phyloP scores from a whole-genome alignment of 2,888 invertebrate genomes.

The Cepaea hortensis region DNA sequence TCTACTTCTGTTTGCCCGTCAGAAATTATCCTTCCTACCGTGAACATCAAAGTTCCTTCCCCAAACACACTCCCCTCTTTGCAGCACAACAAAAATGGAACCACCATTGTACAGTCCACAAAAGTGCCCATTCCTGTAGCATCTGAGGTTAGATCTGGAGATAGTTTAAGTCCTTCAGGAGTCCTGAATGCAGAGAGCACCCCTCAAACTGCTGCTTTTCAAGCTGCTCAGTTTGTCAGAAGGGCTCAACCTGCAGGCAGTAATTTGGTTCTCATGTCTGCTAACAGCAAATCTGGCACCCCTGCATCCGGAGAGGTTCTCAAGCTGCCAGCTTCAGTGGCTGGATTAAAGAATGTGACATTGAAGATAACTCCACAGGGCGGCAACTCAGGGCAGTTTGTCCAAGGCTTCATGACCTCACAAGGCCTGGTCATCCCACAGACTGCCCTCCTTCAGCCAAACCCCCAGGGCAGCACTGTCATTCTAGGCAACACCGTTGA shows the following conservation, averaged over 20 bases:
- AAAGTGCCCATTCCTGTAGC: constrained; percentile 71
- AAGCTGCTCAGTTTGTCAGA: not conserved
- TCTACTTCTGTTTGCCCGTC: constrained; percentile 40
- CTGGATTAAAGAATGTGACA: constrained; percentile 39
- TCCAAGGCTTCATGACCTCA: constrained; percentile 49
- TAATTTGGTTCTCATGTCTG: not conserved
- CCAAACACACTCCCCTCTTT: constrained; percentile 66
- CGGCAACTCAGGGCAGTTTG: constrained; percentile 34
- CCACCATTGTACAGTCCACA: constrained; percentile 69
- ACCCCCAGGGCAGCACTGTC: constrained; percentile 1
- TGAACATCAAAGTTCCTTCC: constrained; percentile 69
- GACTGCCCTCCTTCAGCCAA: constrained; percentile 38
- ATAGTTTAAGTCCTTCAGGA: constrained; percentile 35
- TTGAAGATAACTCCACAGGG: constrained; percentile 49
- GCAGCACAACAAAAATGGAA: constrained; percentile 67
- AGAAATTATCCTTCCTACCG: constrained; percentile 70
- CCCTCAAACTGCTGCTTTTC: not conserved
- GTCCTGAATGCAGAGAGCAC: constrained; percentile 2
- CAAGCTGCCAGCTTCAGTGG: not conserved
- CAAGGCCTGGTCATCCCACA: constrained; percentile 48
- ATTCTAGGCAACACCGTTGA: constrained; percentile 3
- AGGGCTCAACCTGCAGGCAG: not conserved
- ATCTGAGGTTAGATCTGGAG: constrained; percentile 54
- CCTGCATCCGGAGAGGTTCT: not conserved
- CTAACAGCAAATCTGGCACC: constrained; percentile 6